phyloP scores from a whole-genome alignment of 2,113 vertebrate species.

The Dasyprocta punctata region DNA sequence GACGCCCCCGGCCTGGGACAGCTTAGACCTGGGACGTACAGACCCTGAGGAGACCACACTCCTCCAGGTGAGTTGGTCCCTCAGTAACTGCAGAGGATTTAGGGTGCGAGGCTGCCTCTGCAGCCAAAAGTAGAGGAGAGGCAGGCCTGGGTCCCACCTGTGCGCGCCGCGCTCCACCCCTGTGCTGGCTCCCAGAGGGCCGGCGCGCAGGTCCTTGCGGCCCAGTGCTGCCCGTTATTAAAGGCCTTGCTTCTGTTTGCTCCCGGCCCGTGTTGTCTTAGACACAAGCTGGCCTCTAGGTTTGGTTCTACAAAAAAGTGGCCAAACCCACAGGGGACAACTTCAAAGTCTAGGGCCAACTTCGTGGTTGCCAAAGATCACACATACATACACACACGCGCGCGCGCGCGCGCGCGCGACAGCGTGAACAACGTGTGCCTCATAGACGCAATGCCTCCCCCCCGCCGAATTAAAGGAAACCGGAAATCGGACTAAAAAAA shows the following conservation, averaged over 20 bases:
- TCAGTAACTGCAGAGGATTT: not conserved
- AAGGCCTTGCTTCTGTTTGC: not conserved
- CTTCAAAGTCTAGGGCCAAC: not conserved
- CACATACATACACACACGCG: not conserved
- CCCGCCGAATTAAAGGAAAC: not conserved
- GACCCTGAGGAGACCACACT: not conserved
- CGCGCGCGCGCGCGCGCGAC: not conserved
- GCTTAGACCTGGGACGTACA: not conserved
- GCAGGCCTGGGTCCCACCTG: not conserved
- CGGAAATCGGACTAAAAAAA: not conserved
- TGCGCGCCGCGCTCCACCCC: not conserved
- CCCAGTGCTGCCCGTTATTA: not conserved
- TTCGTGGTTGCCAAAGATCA: not conserved
- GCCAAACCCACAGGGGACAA: not conserved
- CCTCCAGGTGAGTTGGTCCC: not conserved
- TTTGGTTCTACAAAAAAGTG: not conserved
- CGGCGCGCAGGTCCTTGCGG: rapidly evolving
- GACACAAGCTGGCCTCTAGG: not conserved
- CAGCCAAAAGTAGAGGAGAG: not conserved
- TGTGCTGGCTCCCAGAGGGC: not conserved
- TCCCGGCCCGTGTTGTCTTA: not conserved
- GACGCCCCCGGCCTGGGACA: rapidly evolving
- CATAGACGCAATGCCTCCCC: not conserved
- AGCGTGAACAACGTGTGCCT: not conserved
- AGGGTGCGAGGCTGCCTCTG: not conserved